Evolutionary conservation across 2,888 invertebrate species (phyloP).

Genomic region (Cerastis rubricosa): DNA sequence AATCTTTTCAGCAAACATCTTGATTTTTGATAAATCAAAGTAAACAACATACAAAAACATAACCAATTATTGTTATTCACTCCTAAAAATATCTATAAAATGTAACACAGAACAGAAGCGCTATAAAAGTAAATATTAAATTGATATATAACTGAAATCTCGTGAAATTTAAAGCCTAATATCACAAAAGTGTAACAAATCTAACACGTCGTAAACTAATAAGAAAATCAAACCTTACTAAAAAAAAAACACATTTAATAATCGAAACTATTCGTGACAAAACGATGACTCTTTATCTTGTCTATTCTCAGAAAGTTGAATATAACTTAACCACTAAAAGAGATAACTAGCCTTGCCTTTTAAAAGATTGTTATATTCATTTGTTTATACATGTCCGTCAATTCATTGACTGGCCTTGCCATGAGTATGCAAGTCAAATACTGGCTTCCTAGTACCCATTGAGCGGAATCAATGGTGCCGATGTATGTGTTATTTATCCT

Average conservation of each 20-base stretch:
- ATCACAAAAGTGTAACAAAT: background rate
- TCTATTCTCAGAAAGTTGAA: conserved; percentile 41
- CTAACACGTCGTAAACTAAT: conserved; percentile 11
- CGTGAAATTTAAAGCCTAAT: background rate
- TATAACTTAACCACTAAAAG: conserved; percentile 34
- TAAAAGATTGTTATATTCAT: conserved; percentile 29
- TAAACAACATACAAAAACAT: background rate
- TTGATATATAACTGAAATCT: background rate
- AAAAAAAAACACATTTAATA: conserved; percentile 27
- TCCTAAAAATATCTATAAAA: background rate
- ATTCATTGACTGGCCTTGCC: conserved; percentile 33
- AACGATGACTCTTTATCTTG: conserved; percentile 40
- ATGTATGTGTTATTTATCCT: conserved; percentile 49
- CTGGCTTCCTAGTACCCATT: conserved; percentile 26
- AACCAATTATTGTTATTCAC: background rate
- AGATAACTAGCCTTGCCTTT: conserved; percentile 37
- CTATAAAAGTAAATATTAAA: background rate
- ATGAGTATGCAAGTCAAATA: conserved; percentile 36
- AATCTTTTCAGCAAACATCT: background rate
- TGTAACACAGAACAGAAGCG: background rate
- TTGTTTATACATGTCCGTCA: conserved; percentile 33
- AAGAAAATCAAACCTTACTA: conserved; percentile 40
- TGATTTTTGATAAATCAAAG: background rate
- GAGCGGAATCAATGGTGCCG: conserved; percentile 46
- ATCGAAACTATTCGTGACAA: conserved; percentile 42